A percentile compares a stretch with the other conserved stretches of the same genome.
phyloP scores from a whole-genome alignment of 2,113 vertebrate species.

The Talpa occidentalis region DNA sequence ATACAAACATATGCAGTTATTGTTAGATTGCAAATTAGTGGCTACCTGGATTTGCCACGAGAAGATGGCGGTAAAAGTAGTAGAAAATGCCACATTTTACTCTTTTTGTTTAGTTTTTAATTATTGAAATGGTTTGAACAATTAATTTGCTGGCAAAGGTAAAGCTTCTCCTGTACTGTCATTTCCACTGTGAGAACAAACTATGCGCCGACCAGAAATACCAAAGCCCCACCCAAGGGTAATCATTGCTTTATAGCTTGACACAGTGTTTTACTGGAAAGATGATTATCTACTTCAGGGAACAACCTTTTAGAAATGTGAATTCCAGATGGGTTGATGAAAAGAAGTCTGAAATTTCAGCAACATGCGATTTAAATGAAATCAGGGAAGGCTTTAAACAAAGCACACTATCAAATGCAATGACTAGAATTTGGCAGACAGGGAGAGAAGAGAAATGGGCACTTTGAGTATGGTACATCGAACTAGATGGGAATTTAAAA shows the following conservation, averaged over 20 bases:
- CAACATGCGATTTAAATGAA: not conserved
- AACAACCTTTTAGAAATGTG: conserved; percentile 17
- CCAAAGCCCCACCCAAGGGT: conserved; percentile 51
- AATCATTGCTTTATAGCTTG: conserved; percentile 55
- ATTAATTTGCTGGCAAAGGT: not conserved
- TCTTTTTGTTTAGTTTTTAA: not conserved
- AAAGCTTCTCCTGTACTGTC: not conserved
- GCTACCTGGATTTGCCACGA: not conserved
- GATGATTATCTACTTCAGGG: conserved; percentile 59
- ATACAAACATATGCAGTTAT: not conserved
- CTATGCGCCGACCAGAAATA: conserved; percentile 42
- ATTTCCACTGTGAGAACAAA: conserved; percentile 35
- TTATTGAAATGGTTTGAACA: not conserved
- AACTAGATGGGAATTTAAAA: too few species aligned
- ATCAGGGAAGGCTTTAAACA: not conserved
- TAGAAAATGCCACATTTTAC: not conserved
- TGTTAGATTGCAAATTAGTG: not conserved
- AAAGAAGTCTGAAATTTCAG: not conserved
- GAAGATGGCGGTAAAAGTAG: not conserved
- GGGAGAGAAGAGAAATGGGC: not conserved
- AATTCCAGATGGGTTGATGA: not conserved
- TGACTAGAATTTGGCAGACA: not conserved
- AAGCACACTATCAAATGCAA: not conserved
- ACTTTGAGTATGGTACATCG: too few species aligned
- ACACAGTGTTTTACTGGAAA: conserved; percentile 71